A percentile compares a stretch with the other conserved stretches of the same genome.
Conservation (phyloP, 2,797 vertebrate genomes). For the Phrynocephalus guinanensis region DNA sequence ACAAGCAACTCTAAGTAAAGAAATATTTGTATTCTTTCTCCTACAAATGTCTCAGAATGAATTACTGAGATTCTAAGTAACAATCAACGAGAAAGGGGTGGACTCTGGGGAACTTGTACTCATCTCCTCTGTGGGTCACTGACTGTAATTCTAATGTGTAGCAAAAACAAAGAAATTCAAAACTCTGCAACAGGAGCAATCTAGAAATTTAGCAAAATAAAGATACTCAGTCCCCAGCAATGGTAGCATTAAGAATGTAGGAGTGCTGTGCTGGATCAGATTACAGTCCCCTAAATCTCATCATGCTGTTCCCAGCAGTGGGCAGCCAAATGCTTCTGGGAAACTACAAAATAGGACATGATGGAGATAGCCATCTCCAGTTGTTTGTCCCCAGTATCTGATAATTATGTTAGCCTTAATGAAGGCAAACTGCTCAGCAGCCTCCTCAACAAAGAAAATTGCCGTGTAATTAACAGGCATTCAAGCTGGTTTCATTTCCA, state of each 20-base stretch:
- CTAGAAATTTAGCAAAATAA: constrained; percentile 18
- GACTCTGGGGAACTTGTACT: no score
- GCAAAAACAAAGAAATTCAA: no score
- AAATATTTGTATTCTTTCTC: no score
- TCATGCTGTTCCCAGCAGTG: not conserved
- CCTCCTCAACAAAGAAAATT: constrained; percentile 31
- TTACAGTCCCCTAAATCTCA: not conserved
- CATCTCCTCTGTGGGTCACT: no score
- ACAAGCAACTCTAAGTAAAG: no score
- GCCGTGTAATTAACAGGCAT: constrained; percentile 40
- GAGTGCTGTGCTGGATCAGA: not conserved
- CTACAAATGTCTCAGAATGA: no score
- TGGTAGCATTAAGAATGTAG: not conserved
- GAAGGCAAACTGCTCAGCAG: constrained; percentile 36
- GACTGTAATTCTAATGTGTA: no score
- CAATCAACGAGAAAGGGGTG: no score
- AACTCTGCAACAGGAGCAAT: not conserved
- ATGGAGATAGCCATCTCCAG: constrained; percentile 20
- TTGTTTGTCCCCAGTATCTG: constrained; percentile 28
- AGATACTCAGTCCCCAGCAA: not conserved
- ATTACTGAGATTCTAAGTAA: no score
- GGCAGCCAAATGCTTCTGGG: constrained; percentile 13
- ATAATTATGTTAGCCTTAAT: constrained; percentile 32
- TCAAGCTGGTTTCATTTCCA: constrained; percentile 40
- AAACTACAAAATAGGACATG: constrained; percentile 17